Evolutionary conservation across 2,113 vertebrate species (phyloP), one percentile per base, ranked within the genome.

Genomic region (Menura novaehollandiae): DNA sequence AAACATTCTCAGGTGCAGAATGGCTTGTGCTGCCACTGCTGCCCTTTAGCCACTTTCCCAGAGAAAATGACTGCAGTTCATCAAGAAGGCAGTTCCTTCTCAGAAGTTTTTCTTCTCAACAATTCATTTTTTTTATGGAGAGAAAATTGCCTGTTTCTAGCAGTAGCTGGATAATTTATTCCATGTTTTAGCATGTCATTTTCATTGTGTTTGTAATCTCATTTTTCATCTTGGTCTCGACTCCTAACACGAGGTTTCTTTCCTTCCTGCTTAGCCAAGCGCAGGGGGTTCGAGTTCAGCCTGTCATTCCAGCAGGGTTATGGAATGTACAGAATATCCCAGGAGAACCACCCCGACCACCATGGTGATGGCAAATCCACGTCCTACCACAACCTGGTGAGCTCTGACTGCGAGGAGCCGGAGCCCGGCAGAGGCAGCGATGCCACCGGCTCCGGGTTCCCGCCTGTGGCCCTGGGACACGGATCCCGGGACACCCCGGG

Each of bases 291-390:
- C 49, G 98, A 99, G 93, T 99, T 99, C 98, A 99, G 97, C 93
- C 97, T 99, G 41, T 99, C 99, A 7, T 99, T 99, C 96, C 99
- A 99, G 84, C 98, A 98, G 95, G 98, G 99, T 35, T 99, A 98
- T 32, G 98, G 98, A 13, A 98, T 99, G 94, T 99, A 99, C 97
- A 99, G 98, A 91, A 98, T 99, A 88, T 97, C 98, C 67, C 98
- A 96, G 21, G 98, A 98, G 74, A 97, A 95, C 90, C 96, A 96
- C 35, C 41, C 27, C 30, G 82, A 52, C 1, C 95, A 24, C 62
- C 17, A 15, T 4, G 39, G 52, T 0, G 94, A 92, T 7, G 98
- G 98, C 12, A 98, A 98, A 60, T 95, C 98, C 2, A 5, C 55
- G 1, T 97, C 98, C 46, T 98, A 74, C 78, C 98, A 95, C 97